phyloP scores from a whole-genome alignment of 2,113 vertebrate genomes.

The Philantomba maxwellii region DNA sequence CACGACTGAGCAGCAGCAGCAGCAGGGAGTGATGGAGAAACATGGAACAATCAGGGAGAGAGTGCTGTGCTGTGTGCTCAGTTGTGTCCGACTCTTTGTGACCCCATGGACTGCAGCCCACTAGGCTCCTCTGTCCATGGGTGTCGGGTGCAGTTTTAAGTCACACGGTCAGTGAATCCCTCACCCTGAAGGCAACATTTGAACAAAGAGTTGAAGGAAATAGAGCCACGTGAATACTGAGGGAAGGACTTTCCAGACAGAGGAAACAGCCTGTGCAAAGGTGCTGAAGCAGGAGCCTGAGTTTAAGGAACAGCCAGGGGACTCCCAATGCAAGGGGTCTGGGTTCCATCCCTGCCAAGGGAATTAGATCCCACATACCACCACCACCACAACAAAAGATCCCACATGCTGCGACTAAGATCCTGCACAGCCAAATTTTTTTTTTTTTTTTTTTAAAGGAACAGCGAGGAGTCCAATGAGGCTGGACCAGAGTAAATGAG shows the following conservation, averaged over 20 bases:
- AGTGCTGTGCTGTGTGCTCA: not conserved
- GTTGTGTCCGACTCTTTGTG: not conserved
- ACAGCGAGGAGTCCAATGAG: not conserved
- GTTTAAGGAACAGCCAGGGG: not conserved
- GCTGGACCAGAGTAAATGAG: not conserved
- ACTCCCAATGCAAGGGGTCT: not conserved
- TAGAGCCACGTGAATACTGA: not conserved
- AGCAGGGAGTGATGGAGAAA: not conserved
- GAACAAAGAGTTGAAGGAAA: not conserved
- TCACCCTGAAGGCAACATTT: not conserved
- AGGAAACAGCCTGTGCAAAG: not conserved
- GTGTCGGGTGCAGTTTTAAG: not conserved
- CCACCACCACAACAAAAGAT: not conserved
- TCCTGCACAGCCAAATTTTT: not conserved
- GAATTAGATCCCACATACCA: not conserved
- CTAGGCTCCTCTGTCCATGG: not conserved
- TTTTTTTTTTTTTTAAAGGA: not conserved
- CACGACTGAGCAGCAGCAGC: not conserved
- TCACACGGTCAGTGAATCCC: not conserved
- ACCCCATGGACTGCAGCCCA: not conserved
- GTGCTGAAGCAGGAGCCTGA: not conserved
- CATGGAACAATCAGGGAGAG: not conserved
- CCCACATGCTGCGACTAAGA: not conserved
- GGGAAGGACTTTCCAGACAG: not conserved
- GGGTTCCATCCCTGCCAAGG: not conserved